Evolutionary conservation across 2,113 vertebrate genomes (phyloP).

Genomic region (Struthio camelus): DNA sequence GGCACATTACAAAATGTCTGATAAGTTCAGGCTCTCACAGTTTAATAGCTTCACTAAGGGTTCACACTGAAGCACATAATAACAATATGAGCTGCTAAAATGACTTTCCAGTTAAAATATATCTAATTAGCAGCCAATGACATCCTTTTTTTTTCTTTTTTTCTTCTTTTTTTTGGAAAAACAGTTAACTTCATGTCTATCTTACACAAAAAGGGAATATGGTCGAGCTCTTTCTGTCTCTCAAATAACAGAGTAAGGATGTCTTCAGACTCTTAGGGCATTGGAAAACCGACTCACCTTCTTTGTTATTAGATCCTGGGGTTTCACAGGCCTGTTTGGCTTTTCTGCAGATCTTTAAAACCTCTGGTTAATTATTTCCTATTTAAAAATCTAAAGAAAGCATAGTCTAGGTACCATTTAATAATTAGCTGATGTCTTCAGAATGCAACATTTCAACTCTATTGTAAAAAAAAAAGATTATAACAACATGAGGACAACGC

Average conservation of each 20-base stretch:
- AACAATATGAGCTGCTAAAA: slow-evolving; percentile 74
- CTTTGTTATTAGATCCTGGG: slow-evolving; percentile 40
- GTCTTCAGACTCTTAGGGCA: not conserved
- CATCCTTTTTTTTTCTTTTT: slow-evolving; percentile 47
- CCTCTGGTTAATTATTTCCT: slow-evolving; percentile 51
- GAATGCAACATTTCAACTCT: not conserved
- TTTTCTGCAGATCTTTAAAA: slow-evolving; percentile 53
- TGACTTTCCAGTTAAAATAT: slow-evolving; percentile 73
- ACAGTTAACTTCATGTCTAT: slow-evolving; percentile 45
- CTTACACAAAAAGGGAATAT: slow-evolving; percentile 6
- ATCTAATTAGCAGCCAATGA: slow-evolving; percentile 71
- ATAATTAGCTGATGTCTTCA: slow-evolving; percentile 34
- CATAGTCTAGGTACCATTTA: slow-evolving; percentile 13
- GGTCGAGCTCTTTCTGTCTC: not conserved
- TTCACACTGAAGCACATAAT: slow-evolving; percentile 65
- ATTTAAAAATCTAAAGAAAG: slow-evolving; percentile 46
- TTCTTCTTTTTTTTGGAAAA: slow-evolving; percentile 22
- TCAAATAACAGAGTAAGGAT: not conserved
- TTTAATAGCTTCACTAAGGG: slow-evolving; percentile 59
- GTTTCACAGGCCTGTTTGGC: not conserved
- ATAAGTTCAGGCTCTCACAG: slow-evolving; percentile 38
- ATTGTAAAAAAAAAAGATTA: not conserved
- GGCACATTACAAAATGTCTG: slow-evolving; percentile 25
- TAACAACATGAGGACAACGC: not conserved
- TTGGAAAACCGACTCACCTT: slow-evolving; percentile 8